Base-by-base conservation (phyloP, 2,888 invertebrate genomes). In the Seladonia tumulorum region DNA sequence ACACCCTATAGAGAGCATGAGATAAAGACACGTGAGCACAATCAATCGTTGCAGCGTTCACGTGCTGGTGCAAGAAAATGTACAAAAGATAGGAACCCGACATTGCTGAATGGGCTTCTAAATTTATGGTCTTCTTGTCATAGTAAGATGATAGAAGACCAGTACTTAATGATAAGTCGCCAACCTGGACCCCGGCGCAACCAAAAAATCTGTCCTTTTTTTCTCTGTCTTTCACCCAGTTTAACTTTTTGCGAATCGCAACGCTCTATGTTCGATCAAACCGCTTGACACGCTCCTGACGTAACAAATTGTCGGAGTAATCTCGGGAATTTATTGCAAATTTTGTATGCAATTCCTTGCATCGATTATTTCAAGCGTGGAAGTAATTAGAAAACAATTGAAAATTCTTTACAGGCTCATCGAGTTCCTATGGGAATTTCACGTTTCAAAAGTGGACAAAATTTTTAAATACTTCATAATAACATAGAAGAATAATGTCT, bases 41-140 rank as follows among this genome's bases (percentile, higher is more conserved):
- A 82, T 76, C 73, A 47, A 73, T 77, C 68, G 68, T 68, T 25
- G 66, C 0, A 25, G 57, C 60, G 76, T 76, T 72, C 63, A 25
- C 70, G 16, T 14, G 60, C 45, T 47, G 45, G 66, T 12, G 71
- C 70, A 78, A 82, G 75, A 72, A 79, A 71, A 35, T 35, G 22
- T 73, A 79, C 45, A 85, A 85, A 82, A 74, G 68, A 57, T 25
- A 47, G 49, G 47, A 63, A 25, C 16, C 39, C 53, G 82, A 76
- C 78, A 85, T 66, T 71, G 86, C 66, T 75, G 82, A 82, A 79
- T 88, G 84, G 76, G 78, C 83, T 85, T 88, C 88, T 80, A 91
- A 92, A 92, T 92, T 92, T 92, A 92, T 92, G 92, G 90, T 90
- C 88, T 83, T 70, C 81, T 88, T 81, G 85, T 87, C 85, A 88